phyloP scores from a whole-genome alignment of 2,888 invertebrate species.

The Parascotia fuliginaria region DNA sequence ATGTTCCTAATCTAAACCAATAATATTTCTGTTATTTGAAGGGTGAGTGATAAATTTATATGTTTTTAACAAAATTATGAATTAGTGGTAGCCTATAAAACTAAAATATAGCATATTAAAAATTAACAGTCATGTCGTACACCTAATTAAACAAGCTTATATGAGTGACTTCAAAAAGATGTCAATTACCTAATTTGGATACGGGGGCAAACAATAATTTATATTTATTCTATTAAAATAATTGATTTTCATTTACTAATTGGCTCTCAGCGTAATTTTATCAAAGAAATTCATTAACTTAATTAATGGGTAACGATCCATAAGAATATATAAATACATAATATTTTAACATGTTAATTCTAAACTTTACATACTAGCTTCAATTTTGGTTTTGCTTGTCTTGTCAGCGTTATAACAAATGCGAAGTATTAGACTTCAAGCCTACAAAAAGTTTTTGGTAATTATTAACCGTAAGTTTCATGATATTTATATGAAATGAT shows the following conservation, averaged over 20 bases:
- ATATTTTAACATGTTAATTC: slow-evolving; percentile 26
- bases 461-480: no score
- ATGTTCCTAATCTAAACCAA: no score
- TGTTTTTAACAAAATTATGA: no score
- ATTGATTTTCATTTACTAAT: slow-evolving; percentile 17
- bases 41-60: no score
- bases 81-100: background rate
- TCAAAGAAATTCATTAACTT: slow-evolving; percentile 21
- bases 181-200: background rate
- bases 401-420: background rate
- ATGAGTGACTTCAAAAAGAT: background rate
- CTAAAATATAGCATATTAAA: no score
- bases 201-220: background rate
- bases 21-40: no score
- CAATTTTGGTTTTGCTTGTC: background rate
- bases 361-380: background rate
- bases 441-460: no score
- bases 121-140: background rate
- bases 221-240: slow-evolving; percentile 6
- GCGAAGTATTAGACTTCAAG: background rate
- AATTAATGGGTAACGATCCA: slow-evolving; percentile 22
- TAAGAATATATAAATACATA: slow-evolving; percentile 26
- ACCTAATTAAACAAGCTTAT: background rate
- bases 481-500: no score
- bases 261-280: slow-evolving; percentile 18